These are phyloP conservation scores for Sebastes taczanowskii DNA, from an alignment of 2,797 vertebrate species.

Conservation along the genomic window DNA sequence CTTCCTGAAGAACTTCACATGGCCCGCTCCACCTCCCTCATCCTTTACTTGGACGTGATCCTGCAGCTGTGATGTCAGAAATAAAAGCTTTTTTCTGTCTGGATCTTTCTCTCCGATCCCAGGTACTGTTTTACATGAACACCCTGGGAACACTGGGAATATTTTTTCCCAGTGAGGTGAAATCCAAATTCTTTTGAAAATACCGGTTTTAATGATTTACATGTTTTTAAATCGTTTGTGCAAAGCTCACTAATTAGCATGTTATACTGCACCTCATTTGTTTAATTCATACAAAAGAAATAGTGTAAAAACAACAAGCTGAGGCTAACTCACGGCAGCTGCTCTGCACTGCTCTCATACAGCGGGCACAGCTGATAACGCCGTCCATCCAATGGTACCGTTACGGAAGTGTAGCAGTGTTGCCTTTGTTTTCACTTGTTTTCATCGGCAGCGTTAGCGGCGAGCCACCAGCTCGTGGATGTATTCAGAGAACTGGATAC, in stretches of 20 bases:
- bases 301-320: background rate
- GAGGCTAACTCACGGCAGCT: background rate
- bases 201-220: background rate
- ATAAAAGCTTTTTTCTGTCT: slow-evolving; percentile 7
- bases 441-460: too few species aligned
- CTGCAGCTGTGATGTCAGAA: slow-evolving; percentile 36
- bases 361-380: background rate
- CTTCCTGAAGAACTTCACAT: background rate
- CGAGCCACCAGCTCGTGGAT: too few species aligned
- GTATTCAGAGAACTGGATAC: too few species aligned
- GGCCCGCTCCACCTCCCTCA: background rate
- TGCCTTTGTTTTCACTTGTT: too few species aligned
- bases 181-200: background rate
- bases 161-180: background rate
- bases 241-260: background rate
- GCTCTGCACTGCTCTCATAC: background rate
- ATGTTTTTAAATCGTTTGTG: background rate
- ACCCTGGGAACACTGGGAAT: background rate
- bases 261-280: background rate
- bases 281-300: background rate
- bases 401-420: too few species aligned
- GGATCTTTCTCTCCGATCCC: background rate
- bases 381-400: too few species aligned
- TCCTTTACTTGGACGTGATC: background rate
- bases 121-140: background rate